Evolutionary conservation across 1,140 invertebrate species (phyloP).

Genomic region (Bombus haemorrhoidalis): DNA sequence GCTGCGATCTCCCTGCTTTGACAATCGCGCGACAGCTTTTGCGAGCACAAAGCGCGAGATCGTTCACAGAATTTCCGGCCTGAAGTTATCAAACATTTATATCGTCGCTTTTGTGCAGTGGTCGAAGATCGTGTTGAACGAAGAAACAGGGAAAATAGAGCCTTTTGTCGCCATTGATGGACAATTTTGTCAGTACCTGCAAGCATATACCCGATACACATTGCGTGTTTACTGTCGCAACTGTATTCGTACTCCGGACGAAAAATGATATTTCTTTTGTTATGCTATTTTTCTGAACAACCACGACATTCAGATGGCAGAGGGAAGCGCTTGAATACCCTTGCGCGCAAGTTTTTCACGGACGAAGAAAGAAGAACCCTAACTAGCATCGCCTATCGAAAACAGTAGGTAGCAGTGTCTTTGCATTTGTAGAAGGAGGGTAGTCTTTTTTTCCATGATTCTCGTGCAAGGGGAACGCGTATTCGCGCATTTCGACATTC

Average conservation of each 20-base stretch:
- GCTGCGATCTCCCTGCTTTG: background rate
- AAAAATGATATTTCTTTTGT: background rate
- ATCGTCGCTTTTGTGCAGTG: constrained; percentile 16
- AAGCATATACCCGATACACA: background rate
- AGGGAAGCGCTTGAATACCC: background rate
- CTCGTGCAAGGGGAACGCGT: background rate
- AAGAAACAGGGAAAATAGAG: background rate
- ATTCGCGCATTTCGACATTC: constrained; percentile 40
- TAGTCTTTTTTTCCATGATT: constrained; percentile 7
- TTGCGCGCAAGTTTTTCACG: background rate
- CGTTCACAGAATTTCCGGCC: background rate
- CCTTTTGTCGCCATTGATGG: background rate
- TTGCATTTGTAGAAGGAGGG: constrained; percentile 23
- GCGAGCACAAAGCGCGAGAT: background rate
- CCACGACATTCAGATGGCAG: background rate
- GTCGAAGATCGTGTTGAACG: background rate
- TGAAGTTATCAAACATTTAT: constrained; percentile 31
- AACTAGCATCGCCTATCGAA: constrained; percentile 38
- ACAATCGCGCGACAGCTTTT: background rate
- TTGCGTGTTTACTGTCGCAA: constrained; percentile 1
- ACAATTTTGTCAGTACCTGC: background rate
- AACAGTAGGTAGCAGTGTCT: constrained; percentile 3
- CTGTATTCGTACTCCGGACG: background rate
- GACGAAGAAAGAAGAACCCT: constrained; percentile 6
- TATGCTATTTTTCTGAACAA: background rate